These are phyloP conservation scores for Macaria notata DNA, from an alignment of 2,888 invertebrate genomes.

Conservation along the genomic window DNA sequence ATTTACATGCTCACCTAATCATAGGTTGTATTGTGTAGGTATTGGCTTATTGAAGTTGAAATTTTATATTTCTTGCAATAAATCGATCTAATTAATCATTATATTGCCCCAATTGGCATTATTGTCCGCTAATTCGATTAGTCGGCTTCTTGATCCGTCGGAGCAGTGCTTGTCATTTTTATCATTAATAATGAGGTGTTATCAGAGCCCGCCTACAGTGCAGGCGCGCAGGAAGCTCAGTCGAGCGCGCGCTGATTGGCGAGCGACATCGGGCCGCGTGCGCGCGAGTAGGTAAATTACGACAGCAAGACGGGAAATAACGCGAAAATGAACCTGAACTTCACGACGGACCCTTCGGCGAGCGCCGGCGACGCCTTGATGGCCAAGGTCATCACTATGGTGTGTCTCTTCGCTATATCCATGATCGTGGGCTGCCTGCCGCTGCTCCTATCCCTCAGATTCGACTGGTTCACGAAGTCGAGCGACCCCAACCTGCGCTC, in stretches of 20 bases:
- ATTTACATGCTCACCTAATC: too few relatives aligned
- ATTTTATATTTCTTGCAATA: too few relatives aligned
- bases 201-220: constrained; percentile 65
- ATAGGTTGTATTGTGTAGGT: too few relatives aligned
- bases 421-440: constrained; percentile 89
- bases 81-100: too few relatives aligned
- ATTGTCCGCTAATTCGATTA: constrained; percentile 11
- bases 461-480: constrained; percentile 82
- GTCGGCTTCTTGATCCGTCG: constrained; percentile 35
- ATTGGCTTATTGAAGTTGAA: too few relatives aligned
- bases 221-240: constrained; percentile 62
- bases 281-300: constrained; percentile 31
- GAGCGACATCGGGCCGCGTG: constrained; percentile 40
- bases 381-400: constrained; percentile 91
- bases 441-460: constrained; percentile 85
- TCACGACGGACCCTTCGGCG: constrained; percentile 39
- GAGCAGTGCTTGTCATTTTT: constrained; percentile 57
- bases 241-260: constrained; percentile 46
- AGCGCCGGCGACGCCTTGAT: constrained; percentile 73
- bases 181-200: constrained; percentile 70
- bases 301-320: constrained; percentile 17
- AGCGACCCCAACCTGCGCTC: constrained; percentile 67
- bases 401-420: constrained; percentile 88
- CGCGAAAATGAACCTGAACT: constrained; percentile 42
- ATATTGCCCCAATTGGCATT: too few relatives aligned